Conservation (phyloP, 2,113 vertebrate genomes). For the Acanthochromis polyacanthus region DNA sequence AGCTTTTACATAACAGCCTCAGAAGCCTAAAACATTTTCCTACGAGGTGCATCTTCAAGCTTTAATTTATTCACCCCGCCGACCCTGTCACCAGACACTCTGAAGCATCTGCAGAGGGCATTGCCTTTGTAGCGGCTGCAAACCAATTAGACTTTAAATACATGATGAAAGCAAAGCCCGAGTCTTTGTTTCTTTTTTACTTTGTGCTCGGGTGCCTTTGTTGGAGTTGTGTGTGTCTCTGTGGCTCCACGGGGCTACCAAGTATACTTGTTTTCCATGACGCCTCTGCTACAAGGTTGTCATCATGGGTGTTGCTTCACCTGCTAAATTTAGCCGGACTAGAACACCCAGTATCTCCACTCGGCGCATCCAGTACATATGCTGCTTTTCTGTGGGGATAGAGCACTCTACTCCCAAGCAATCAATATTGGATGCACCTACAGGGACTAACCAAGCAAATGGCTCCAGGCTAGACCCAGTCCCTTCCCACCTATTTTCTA, state of each 20-base stretch:
- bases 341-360: slow-evolving; percentile 58
- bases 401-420: slow-evolving; percentile 68
- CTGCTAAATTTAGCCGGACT: slow-evolving; percentile 72
- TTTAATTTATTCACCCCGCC: slow-evolving; percentile 43
- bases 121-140: slow-evolving; percentile 24
- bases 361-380: slow-evolving; percentile 40
- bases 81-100: slow-evolving; percentile 14
- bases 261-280: slow-evolving; percentile 16
- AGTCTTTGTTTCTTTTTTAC: slow-evolving; percentile 15
- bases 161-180: slow-evolving; percentile 19
- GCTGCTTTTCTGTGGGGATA: slow-evolving; percentile 63
- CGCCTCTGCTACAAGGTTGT: slow-evolving; percentile 53
- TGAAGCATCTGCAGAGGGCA: slow-evolving; percentile 4
- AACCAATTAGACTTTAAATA: slow-evolving; percentile 57
- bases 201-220: slow-evolving; percentile 9
- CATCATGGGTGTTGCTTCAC: slow-evolving; percentile 57
- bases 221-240: slow-evolving; percentile 33
- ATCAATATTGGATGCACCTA: slow-evolving; percentile 84
- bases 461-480: slow-evolving; percentile 72
- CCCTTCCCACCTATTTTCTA: slow-evolving; percentile 80
- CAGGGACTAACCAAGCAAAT: slow-evolving; percentile 78
- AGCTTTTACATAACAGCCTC: slow-evolving; percentile 41
- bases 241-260: slow-evolving; percentile 20
- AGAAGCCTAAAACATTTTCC: slow-evolving; percentile 21
- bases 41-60: slow-evolving; percentile 9